These are phyloP conservation scores for Dynastes maya DNA, from an alignment of 2,888 invertebrate genomes.

Conservation along the genomic window DNA sequence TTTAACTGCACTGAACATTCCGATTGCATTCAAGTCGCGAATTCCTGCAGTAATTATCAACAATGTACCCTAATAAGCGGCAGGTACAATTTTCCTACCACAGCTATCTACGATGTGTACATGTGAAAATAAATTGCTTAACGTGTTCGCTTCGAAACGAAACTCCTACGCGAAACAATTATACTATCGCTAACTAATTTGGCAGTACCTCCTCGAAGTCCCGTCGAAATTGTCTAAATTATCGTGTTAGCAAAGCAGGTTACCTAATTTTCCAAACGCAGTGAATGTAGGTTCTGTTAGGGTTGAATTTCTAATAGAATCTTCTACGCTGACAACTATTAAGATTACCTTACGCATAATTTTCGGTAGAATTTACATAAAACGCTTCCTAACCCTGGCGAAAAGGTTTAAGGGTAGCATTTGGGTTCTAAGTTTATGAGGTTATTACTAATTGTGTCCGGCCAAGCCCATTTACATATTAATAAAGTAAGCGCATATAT, in stretches of 20 bases:
- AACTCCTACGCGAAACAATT: neutral
- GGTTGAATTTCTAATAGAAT: conserved; percentile 26
- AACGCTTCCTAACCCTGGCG: neutral
- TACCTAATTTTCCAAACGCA: neutral
- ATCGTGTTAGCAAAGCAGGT: neutral
- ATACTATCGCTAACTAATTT: neutral
- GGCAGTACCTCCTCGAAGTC: neutral
- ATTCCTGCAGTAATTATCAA: no score
- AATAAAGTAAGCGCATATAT: conserved; percentile 14
- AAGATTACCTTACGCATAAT: conserved; percentile 32
- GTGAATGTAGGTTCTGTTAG: neutral
- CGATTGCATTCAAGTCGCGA: no score
- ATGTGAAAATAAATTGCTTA: no score
- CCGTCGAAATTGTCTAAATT: neutral
- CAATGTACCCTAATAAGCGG: no score
- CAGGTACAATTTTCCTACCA: no score
- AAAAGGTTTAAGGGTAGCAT: neutral
- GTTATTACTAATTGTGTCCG: conserved; percentile 11
- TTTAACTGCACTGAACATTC: no score
- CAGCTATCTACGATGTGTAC: no score
- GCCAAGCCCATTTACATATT: conserved; percentile 30
- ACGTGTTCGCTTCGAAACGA: neutral
- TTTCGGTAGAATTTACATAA: conserved; percentile 37
- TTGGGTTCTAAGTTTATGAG: conserved; percentile 7
- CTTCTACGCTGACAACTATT: conserved; percentile 6